Base-by-base conservation (phyloP, 1,140 invertebrate species). In the Lepidurus packardi region DNA sequence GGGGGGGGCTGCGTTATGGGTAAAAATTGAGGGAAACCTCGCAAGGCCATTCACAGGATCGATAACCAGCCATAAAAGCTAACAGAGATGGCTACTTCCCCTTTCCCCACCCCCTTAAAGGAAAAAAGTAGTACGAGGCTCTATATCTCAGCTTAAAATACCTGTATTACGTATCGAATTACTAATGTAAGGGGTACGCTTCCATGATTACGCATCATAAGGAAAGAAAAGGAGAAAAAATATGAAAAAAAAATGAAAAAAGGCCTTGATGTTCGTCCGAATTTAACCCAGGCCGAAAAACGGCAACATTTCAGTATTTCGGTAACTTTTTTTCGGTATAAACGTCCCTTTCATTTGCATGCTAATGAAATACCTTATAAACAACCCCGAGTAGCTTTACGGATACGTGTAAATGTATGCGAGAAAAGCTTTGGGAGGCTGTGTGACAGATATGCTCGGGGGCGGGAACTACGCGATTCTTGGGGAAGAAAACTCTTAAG, bases 11-110 rank as follows among this genome's bases (percentile, higher is more conserved):
- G 10, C 10, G 45, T 11, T 11, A 47, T 1, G 45, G 53, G 53
- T 7, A 9, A 65, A 65, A 65, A 65, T 16, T 9, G 53, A 65
- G 21, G 13, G 13, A 21, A 65, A 65, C 53, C 53, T 65, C 53
- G n/a, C 53, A 65, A 65, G 53, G 53, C 53, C 53, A 65, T 65
- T 65, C 21, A 21, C 53, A 65, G n/a, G 53, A 65, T 65, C 53
- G 53, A 65, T 65, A 65, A 65, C 34, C 34, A 34, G 34, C 34
- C 3, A 34, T 34, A 34, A 34, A 34, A 65, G 16, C 53, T 21
- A 21, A 13, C 10, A 65, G 6, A 47, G 45, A n/a, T 65, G 21
- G 53, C 53, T 21, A 65, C 21, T 13, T 65, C 16, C 21, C 8
- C 21, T 65, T 21, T 21, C 13, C 53, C n/a, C 53, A 9, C 6